Base-by-base conservation (phyloP, 2,888 invertebrate species). In the Amiota mariae region DNA sequence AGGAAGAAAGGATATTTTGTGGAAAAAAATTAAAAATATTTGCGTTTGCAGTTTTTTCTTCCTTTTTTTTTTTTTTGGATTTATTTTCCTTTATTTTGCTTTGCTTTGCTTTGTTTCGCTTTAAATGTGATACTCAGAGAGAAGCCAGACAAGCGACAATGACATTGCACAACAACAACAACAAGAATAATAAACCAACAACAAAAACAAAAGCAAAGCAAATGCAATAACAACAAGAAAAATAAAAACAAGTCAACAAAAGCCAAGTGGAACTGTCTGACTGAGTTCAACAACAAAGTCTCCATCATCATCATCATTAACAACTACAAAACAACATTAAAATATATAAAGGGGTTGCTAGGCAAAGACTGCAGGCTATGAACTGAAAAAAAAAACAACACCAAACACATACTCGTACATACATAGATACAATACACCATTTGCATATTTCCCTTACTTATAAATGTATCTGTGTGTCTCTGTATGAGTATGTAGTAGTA, bases 111-210 rank as follows among this genome's bases (percentile, higher is more conserved):
- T 8, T 2, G 11, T 54, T 36, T 36, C 6, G 36, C 36, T 36
- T 36, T 36, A 36, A 36, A 36, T 36, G 36, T 6, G 36, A 36
- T 36, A 36, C 36, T 36, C 36, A 36, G 8, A 36, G 36, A 4
- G 59, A 59, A 18, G 59, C 59, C 59, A 59, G 59, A 59, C 59
- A 59, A 59, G 59, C 20, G 59, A 15, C 15, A 18, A 59, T 59
- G 59, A 59, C 59, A 59, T 59, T 18, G 59, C 59, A 18, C 59
- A 59, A 59, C 15, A 20, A 11, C 59, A 59, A 20, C 11, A 15
- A 18, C 20, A 59, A 59, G 11, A 20, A 10, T 18, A 57, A 18
- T 10, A 15, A 57, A n/a, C n/a, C 57, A 57, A 8, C 3, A 57
- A 15, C 57, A 57, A 57, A 57, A 57, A 57, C 57, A 6, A 57